phyloP scores from a whole-genome alignment of 1,140 invertebrate species.

The Drosophila nigromelanica region DNA sequence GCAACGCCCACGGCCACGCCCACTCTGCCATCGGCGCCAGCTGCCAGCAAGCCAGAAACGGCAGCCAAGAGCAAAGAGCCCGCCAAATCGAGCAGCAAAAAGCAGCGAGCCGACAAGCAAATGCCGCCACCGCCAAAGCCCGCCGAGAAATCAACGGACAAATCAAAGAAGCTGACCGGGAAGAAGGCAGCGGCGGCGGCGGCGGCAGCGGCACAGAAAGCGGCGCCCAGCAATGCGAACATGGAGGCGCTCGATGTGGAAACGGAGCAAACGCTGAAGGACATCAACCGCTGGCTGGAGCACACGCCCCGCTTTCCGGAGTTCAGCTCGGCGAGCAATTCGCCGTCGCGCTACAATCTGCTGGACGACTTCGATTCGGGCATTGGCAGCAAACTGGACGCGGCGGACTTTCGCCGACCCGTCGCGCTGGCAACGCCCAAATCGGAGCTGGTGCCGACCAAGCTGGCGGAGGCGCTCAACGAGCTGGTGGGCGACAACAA shows the following conservation, averaged over 20 bases:
- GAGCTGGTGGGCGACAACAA: constrained; percentile 73
- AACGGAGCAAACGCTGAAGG: constrained; percentile 93
- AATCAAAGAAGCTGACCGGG: constrained; percentile 57
- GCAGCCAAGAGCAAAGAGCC: constrained; percentile 7
- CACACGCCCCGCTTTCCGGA: constrained; percentile 90
- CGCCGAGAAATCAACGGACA: constrained; percentile 55
- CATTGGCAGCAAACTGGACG: constrained; percentile 72
- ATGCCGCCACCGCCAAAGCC: constrained; percentile 72
- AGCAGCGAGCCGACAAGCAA: constrained; percentile 62
- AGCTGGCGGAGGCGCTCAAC: constrained; percentile 70
- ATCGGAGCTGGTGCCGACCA: constrained; percentile 70
- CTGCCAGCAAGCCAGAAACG: background rate
- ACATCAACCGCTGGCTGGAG: constrained; percentile 94
- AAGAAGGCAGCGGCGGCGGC: constrained; percentile 53
- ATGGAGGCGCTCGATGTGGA: constrained; percentile 91
- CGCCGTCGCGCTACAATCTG: constrained; percentile 86
- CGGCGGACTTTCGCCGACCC: constrained; percentile 72
- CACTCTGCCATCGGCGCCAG: background rate
- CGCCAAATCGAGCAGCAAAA: constrained; percentile 48
- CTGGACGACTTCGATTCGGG: constrained; percentile 85
- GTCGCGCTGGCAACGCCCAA: constrained; percentile 67
- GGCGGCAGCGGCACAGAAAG: constrained; percentile 51
- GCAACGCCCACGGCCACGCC: too few relatives aligned
- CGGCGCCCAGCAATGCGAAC: constrained; percentile 85
- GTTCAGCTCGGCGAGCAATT: constrained; percentile 90